phyloP scores from a whole-genome alignment of 2,888 invertebrate species.

The Napeogenes inachia region DNA sequence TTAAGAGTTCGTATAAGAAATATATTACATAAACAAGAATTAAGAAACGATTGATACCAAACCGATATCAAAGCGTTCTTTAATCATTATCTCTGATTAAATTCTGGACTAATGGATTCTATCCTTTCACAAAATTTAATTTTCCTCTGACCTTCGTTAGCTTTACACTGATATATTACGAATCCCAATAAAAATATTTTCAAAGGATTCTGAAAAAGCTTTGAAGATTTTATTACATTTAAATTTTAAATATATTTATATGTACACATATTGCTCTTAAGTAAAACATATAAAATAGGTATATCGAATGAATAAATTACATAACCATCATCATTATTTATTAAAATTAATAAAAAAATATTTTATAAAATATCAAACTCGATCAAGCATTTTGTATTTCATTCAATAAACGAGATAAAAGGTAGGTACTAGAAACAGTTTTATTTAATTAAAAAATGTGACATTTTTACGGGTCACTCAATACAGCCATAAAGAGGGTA shows the following conservation, averaged over 20 bases:
- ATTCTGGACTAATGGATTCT: conserved; percentile 37
- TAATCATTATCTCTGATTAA: conserved; percentile 40
- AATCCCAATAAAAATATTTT: conserved; percentile 3
- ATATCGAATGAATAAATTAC: too few species aligned
- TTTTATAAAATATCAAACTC: not conserved
- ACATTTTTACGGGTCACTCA: not conserved
- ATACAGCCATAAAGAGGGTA: not conserved
- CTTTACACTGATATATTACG: conserved; percentile 4
- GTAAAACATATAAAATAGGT: too few species aligned
- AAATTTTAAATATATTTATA: not conserved
- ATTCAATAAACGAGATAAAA: not conserved
- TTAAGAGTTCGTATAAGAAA: too few species aligned
- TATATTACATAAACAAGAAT: too few species aligned
- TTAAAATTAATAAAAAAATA: not conserved
- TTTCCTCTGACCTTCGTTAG: conserved; percentile 36
- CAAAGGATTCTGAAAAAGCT: conserved; percentile 1
- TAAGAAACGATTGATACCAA: not conserved
- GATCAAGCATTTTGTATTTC: not conserved
- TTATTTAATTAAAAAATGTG: conserved; percentile 2
- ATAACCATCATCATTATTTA: not conserved
- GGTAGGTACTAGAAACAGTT: not conserved
- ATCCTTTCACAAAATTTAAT: conserved; percentile 40
- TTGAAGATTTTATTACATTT: conserved; percentile 2
- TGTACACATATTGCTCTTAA: too few species aligned
- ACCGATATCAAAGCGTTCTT: not conserved